Evolutionary conservation across 2,113 vertebrate genomes (phyloP), one percentile per base, ranked within the genome.

Genomic region (Coturnix japonica): DNA sequence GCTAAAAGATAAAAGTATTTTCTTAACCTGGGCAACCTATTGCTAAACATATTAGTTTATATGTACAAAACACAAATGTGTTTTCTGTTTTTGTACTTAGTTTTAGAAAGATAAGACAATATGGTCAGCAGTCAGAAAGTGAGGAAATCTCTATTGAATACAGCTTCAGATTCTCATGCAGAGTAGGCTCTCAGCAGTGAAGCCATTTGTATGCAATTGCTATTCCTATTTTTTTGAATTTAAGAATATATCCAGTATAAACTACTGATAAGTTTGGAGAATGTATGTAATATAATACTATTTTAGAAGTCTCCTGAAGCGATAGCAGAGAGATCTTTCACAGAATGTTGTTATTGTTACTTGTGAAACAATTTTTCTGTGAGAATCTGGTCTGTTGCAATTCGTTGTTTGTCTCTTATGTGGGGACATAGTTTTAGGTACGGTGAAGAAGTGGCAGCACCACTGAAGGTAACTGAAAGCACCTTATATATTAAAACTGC

Each of bases 211-310:
- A 83, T 72, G 47, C 76, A 85, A 56, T 85, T 51, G 59, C 49
- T 75, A 12, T 65, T 46, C 18, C 39, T 69, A 11, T 81, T 81
- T 90, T 91, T 82, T n/a, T 59, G 37, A 51, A 70, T 35, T 28
- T 51, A 86, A 64, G 63, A 79, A 80, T 28, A 46, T 37, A 71
- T 43, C 31, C 12, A 19, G 18, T 53, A 35, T 71, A 76, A 30
- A 21, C 25, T 41, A 47, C 53, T 80, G 80, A 87, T 89, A 81
- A 47, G 72, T 87, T 72, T 90, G 79, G 78, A 86, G 59, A 75
- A 23, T 69, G 33, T 67, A 49, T 16, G 11, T 70, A 72, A 73
- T 46, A 41, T 70, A 81, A 88, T 85, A 92, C 67, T 76, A 60
- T 53, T 87, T 69, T 61, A 25, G 25, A 49, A 72, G 33, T 18